These are phyloP conservation scores for Drosophila paracracens DNA, from an alignment of 2,888 invertebrate genomes.

Conservation along the genomic window DNA sequence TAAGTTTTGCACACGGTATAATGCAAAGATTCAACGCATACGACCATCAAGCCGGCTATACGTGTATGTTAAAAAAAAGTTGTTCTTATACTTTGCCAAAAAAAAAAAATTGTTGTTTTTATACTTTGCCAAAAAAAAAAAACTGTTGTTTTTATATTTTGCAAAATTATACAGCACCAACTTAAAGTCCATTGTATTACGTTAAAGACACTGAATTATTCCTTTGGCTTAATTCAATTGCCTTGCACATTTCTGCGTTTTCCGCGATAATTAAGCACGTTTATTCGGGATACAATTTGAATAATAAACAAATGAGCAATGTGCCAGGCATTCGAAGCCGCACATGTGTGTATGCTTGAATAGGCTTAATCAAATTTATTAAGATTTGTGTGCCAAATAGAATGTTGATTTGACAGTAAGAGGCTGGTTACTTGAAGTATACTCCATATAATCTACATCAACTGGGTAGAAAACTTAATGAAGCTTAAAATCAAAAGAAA, in stretches of 20 bases:
- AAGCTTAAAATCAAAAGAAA: not conserved
- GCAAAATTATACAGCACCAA: not conserved
- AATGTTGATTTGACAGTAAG: not conserved
- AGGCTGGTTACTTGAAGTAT: not conserved
- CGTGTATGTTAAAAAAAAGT: not conserved
- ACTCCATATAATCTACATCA: not conserved
- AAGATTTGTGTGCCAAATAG: not conserved
- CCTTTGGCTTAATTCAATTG: not conserved
- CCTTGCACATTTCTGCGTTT: conserved; percentile 2
- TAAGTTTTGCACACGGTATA: too few species aligned
- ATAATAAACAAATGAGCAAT: conserved; percentile 23
- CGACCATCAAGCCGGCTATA: not conserved
- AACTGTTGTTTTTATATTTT: not conserved
- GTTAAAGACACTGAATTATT: not conserved
- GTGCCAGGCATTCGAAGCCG: conserved; percentile 5
- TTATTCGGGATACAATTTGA: conserved; percentile 24
- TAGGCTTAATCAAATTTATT: not conserved
- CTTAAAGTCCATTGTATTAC: not conserved
- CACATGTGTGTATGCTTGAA: not conserved
- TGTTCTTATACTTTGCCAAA: not conserved
- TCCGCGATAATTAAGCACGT: conserved; percentile 30
- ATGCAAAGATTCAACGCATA: too few species aligned
- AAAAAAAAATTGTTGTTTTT: not conserved
- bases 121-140: not conserved
- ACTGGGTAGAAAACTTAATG: not conserved